Conservation (phyloP, 2,888 invertebrate genomes). For the Acleris sparsana region DNA sequence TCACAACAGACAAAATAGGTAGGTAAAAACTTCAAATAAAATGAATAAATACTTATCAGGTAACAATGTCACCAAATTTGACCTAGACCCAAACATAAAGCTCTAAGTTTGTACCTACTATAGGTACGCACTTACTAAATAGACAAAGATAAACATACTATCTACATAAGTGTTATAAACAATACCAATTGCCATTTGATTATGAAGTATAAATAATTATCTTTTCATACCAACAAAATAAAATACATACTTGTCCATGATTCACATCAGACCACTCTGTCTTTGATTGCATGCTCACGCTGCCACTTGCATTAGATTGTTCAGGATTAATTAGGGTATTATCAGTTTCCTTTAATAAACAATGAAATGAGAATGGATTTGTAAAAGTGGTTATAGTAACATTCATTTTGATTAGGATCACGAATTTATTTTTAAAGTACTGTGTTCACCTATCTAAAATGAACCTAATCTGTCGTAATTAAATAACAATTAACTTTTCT, state of each 20-base stretch:
- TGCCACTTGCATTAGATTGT: background rate
- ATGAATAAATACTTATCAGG: too few species aligned
- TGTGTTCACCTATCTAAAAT: background rate
- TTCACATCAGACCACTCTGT: conserved; percentile 40
- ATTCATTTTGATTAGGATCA: conserved; percentile 45
- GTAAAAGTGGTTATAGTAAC: conserved; percentile 52
- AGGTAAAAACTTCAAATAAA: too few species aligned
- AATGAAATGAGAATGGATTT: conserved; percentile 60
- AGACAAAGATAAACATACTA: too few species aligned
- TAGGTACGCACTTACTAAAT: too few species aligned
- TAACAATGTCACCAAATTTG: too few species aligned
- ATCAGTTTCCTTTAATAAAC: conserved; percentile 15
- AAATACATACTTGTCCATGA: conserved; percentile 58
- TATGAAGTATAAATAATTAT: too few species aligned
- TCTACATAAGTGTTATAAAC: too few species aligned
- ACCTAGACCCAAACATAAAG: too few species aligned
- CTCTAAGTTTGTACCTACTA: background rate
- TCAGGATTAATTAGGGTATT: conserved; percentile 3
- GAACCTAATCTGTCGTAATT: too few species aligned
- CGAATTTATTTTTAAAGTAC: background rate
- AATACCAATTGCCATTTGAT: too few species aligned
- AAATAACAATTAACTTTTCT: too few species aligned
- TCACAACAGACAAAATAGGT: background rate
- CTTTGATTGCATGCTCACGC: background rate
- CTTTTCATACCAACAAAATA: too few species aligned